Base-by-base conservation (phyloP, 2,113 vertebrate genomes). In the Strix uralensis region DNA sequence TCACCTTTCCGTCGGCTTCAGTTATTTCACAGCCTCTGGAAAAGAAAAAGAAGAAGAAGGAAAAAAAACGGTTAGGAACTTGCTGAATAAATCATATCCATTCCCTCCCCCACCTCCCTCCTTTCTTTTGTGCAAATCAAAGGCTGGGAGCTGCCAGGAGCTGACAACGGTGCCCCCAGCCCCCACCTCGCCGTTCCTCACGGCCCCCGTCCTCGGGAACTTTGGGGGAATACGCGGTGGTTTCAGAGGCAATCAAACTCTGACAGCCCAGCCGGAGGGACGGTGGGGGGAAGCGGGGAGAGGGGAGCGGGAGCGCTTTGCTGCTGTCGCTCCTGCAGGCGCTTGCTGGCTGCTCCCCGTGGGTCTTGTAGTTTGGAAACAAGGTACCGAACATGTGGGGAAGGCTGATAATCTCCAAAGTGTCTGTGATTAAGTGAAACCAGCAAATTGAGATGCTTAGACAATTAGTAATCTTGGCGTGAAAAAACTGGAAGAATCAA, bases 371-470 rank as follows among this genome's bases (percentile, higher is more conserved):
- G 83, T 97, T 94, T 51, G 95, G 96, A 96, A 97, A 84, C 92
- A 90, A 95, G 96, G 97, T 95, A 95, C 67, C 4, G n/a, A 96
- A 97, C 97, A 97, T 97, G 96, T 97, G 97, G 97, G 94, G 94
- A 97, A 95, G 92, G 96, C 94, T 97, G 97, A 97, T 97, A 97
- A 97, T 97, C 94, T 97, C 94, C 88, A 5, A 84, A 96, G 96
- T 84, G 94, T n/a, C 97, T 96, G 92, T 96, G 97, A 97, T 96
- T 96, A 96, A 97, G 96, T 71, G 97, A 96, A 96, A 96, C 71
- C 97, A 73, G 93, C 94, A 96, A 97, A 97, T 96, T 96, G 97
- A 97, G 97, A 97, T 97, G 95, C 96, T 97, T 82, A 94, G 94
- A 97, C 96, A 97, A 97, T 97, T 97, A 96, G 94, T 88, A 95